Evolutionary conservation across 2,888 invertebrate genomes (phyloP).

Genomic region (Rhyacophila evoluta): DNA sequence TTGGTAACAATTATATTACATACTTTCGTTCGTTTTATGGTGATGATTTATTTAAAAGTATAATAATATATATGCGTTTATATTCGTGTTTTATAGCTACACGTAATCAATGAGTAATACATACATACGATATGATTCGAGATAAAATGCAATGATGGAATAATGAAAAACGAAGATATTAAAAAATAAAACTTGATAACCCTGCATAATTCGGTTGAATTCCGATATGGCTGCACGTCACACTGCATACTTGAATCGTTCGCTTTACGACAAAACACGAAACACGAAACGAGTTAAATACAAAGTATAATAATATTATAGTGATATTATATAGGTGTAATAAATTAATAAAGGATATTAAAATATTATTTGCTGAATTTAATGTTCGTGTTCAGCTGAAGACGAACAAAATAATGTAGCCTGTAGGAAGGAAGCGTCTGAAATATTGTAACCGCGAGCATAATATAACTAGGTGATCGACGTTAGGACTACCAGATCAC

Average conservation of each 20-base stretch:
- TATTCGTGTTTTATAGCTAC: too few relatives aligned
- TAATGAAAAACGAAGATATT: too few relatives aligned
- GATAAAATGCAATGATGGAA: too few relatives aligned
- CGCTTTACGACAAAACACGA: background rate
- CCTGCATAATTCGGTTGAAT: background rate
- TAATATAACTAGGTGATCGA: too few relatives aligned
- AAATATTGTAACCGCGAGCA: background rate
- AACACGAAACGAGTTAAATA: background rate
- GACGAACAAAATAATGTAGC: background rate
- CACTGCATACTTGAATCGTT: background rate
- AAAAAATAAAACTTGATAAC: background rate
- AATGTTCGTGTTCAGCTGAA: background rate
- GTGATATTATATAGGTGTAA: too few relatives aligned
- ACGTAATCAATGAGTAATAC: too few relatives aligned
- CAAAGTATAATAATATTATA: too few relatives aligned
- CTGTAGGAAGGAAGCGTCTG: background rate
- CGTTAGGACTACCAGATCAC: background rate
- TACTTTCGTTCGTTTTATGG: too few relatives aligned
- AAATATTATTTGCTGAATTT: background rate
- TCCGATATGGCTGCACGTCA: background rate
- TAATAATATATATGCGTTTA: too few relatives aligned
- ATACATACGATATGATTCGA: too few relatives aligned
- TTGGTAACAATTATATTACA: too few relatives aligned
- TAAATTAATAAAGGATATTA: background rate
- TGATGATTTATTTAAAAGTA: too few relatives aligned